These are phyloP conservation scores for Elymnias hypermnestra DNA, from an alignment of 1,140 invertebrate genomes.

Conservation along the genomic window DNA sequence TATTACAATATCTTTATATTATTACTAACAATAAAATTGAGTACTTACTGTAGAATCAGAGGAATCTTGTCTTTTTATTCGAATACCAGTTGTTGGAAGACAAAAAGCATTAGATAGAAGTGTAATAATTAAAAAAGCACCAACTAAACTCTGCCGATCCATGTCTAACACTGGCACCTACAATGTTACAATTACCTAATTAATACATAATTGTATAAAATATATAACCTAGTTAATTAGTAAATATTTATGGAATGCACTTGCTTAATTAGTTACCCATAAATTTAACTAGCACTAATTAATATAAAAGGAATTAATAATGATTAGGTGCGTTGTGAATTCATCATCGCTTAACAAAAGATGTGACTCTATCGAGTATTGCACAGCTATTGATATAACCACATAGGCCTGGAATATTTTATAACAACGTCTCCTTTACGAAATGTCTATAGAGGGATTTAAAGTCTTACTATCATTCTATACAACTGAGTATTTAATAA, in stretches of 20 bases:
- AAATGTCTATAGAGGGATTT: constrained; percentile 26
- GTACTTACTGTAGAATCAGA: constrained; percentile 25
- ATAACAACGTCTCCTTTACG: constrained; percentile 29
- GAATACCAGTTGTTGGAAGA: constrained; percentile 18
- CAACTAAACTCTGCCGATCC: constrained; percentile 26
- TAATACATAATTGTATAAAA: neutral
- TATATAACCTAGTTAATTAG: constrained; percentile 13
- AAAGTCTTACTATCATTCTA: neutral
- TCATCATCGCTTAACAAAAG: constrained; percentile 11
- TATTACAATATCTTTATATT: no score
- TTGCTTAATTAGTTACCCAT: neutral
- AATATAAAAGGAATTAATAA: no score
- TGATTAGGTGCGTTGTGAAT: no score
- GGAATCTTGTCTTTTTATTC: constrained; percentile 20
- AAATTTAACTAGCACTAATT: no score
- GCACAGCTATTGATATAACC: constrained; percentile 18
- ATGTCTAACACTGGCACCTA: constrained; percentile 24
- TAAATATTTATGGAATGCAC: constrained; percentile 3
- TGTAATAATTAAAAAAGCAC: constrained; percentile 23
- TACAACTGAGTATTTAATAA: neutral
- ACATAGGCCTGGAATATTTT: constrained; percentile 29
- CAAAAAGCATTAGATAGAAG: constrained; percentile 36
- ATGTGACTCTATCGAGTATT: constrained; percentile 22
- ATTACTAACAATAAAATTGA: no score
- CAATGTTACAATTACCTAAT: constrained; percentile 5